Evolutionary conservation across 2,113 vertebrate genomes (phyloP).

Genomic region (Neoarius graeffei): DNA sequence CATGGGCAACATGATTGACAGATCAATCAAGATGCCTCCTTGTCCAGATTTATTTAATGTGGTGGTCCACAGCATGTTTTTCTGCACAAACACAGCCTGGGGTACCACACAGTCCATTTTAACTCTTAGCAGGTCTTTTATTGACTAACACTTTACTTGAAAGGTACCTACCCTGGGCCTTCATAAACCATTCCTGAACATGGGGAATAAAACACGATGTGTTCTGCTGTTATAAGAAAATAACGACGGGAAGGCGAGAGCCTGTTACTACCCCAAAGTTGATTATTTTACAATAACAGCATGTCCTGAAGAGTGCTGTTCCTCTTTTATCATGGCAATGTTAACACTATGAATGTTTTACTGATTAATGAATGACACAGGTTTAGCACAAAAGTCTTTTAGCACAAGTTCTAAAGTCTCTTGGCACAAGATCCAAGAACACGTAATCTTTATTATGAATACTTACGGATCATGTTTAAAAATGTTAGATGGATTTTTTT

Average conservation of each 20-base stretch:
- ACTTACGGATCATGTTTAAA: no score
- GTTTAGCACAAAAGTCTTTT: no score
- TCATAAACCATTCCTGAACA: background rate
- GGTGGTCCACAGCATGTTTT: background rate
- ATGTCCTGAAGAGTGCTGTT: background rate
- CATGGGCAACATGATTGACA: background rate
- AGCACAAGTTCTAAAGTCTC: no score
- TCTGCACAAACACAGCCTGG: background rate
- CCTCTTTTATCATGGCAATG: background rate
- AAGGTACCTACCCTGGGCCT: background rate
- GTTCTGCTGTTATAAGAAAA: background rate
- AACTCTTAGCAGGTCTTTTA: background rate
- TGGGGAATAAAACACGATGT: background rate
- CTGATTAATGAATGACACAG: background rate
- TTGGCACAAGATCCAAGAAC: no score
- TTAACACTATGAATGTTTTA: background rate
- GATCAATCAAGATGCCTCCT: background rate
- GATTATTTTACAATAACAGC: background rate
- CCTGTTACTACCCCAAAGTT: background rate
- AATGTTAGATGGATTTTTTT: no score
- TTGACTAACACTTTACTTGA: background rate
- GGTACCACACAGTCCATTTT: background rate
- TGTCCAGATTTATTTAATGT: background rate
- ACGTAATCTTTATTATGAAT: no score
- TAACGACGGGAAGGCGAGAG: background rate